Percentiles rank a stretch among this genome's conserved stretches.
Evolutionary conservation across 1,140 invertebrate genomes (phyloP).

Genomic region (Coboldia fuscipes): DNA sequence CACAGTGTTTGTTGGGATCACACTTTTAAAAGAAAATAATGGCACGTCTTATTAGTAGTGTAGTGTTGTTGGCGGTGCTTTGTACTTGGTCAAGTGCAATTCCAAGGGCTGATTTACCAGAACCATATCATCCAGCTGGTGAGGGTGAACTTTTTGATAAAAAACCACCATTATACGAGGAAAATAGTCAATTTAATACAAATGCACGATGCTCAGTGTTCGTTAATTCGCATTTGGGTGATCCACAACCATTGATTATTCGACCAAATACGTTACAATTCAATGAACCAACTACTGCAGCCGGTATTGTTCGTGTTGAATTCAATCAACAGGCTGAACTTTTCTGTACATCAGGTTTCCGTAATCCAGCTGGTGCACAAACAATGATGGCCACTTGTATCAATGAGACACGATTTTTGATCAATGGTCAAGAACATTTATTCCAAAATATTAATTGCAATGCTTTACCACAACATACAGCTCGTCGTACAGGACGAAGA

Average conservation of each 20-base stretch:
- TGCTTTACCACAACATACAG: background rate
- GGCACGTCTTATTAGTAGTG: too few relatives aligned
- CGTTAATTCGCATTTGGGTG: background rate
- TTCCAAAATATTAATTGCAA: background rate
- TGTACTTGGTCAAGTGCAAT: too few relatives aligned
- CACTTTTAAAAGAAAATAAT: too few relatives aligned
- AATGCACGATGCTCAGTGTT: background rate
- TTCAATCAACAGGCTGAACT: background rate
- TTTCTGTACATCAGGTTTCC: background rate
- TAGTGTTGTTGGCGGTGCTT: too few relatives aligned
- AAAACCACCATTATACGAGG: too few relatives aligned
- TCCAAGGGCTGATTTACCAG: too few relatives aligned
- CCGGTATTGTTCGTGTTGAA: background rate
- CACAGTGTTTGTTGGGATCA: too few relatives aligned
- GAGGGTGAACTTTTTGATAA: too few relatives aligned
- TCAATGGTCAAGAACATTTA: background rate
- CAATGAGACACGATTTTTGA: background rate
- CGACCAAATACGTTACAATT: background rate
- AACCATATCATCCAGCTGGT: too few relatives aligned
- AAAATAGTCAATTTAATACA: too few relatives aligned
- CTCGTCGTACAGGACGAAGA: background rate
- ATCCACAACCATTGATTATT: conserved; percentile 1
- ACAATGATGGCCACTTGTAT: background rate
- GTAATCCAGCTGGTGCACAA: background rate
- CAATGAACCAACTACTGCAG: background rate